Base-by-base conservation (phyloP, 2,888 invertebrate species). In the Miltochrista miniata region DNA sequence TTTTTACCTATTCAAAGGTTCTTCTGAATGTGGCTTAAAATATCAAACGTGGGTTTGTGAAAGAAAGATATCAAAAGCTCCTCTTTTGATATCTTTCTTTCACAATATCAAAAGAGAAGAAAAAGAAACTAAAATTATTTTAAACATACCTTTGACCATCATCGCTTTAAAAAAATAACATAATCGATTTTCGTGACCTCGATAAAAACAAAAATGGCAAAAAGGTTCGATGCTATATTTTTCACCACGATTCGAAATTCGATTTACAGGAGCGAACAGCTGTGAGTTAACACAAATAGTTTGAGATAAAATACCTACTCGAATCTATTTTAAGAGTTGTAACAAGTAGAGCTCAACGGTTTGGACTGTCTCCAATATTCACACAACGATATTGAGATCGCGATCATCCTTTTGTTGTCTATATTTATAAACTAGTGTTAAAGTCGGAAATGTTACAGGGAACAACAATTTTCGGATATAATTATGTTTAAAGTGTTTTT, bases 301-400 rank as follows among this genome's bases (percentile, higher is more conserved):
- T 72, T 75, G 74, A 64, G 75, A 81, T 83, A 81, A 79, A 82
- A 84, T 87, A 85, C 82, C 78, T 81, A 79, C 73, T 58, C 56
- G 35, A 48, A 55, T 73, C 81, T 87, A 89, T 87, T 87, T 86
- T 78, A 73, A 76, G 81, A 79, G 59, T 51, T 73, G 72, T 73
- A 78, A 84, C 83, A 81, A 83, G 78, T 80, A 82, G 79, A 83
- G 72, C 79, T 81, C 79, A 76, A 75, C 71, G 66, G 77, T 82
- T 88, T 90, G 90, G 90, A 87, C 73, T 77, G 77, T 76, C 71
- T 87, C 89, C 89, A 89, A 89, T 74, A 69, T 75, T 76, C 76
- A 74, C 59, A 63, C 68, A 61, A 74, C 69, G 68, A 68, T 77
- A 74, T 74, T 64, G 54, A 69, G 68, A 70, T 63, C 62, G 68